These are phyloP conservation scores for Allophyes oxyacanthae DNA, from an alignment of 2,888 invertebrate species.

Conservation along the genomic window DNA sequence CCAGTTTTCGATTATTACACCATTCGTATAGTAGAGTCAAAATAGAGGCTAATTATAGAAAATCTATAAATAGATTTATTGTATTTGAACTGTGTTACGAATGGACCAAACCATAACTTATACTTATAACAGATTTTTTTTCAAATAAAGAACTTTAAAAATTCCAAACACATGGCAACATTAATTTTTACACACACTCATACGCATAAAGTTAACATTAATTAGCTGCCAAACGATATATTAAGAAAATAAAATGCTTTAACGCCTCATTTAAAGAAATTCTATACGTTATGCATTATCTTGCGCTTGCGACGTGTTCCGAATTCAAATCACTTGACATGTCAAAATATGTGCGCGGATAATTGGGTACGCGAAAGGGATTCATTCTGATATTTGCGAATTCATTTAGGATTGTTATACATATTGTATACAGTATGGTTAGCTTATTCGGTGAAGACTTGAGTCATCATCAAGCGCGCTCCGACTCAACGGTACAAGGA, in stretches of 20 bases:
- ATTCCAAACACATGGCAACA: constrained; percentile 8
- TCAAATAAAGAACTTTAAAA: neutral
- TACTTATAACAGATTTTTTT: too few relatives aligned
- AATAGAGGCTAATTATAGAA: too few relatives aligned
- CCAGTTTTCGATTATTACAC: too few relatives aligned
- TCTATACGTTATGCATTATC: constrained; percentile 29
- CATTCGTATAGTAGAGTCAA: too few relatives aligned
- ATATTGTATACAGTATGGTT: neutral
- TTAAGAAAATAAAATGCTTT: constrained; percentile 31
- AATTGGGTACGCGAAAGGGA: constrained; percentile 27
- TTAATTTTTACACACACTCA: constrained; percentile 5
- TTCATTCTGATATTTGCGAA: constrained; percentile 1
- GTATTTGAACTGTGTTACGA: too few relatives aligned
- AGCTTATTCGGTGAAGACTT: neutral
- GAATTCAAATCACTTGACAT: constrained; percentile 40
- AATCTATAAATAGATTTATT: too few relatives aligned
- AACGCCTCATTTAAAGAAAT: constrained; percentile 32
- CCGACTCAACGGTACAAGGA: too few relatives aligned
- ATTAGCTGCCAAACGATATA: constrained; percentile 44
- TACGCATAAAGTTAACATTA: constrained; percentile 32
- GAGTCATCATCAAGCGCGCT: too few relatives aligned
- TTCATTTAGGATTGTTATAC: constrained; percentile 1
- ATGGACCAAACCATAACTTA: too few relatives aligned
- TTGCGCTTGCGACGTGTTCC: constrained; percentile 28
- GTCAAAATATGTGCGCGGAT: constrained; percentile 39